Percentiles rank a stretch among this genome's conserved stretches.
Evolutionary conservation across 2,888 invertebrate genomes (phyloP).

Genomic region (Abrostola triplasia): DNA sequence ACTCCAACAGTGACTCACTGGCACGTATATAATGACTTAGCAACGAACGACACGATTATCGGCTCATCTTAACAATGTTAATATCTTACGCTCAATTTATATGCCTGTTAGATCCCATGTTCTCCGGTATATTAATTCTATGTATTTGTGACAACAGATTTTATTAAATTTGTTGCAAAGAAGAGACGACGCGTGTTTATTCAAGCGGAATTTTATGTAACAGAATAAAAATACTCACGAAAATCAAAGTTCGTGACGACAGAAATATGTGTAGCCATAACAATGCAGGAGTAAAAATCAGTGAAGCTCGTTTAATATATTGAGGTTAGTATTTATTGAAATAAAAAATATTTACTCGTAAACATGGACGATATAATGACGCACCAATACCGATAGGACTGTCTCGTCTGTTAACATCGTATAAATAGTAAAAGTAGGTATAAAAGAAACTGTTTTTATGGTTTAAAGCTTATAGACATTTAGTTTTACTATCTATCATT

Average conservation of each 20-base stretch:
- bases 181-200: background rate
- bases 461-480: constrained; percentile 38
- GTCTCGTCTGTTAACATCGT: constrained; percentile 40
- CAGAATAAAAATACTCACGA: constrained; percentile 1
- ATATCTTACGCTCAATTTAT: constrained; percentile 1
- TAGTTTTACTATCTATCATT: constrained; percentile 40
- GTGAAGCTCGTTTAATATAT: constrained; percentile 25
- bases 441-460: constrained; percentile 48
- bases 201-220: background rate
- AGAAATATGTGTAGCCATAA: constrained; percentile 18
- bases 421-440: constrained; percentile 38
- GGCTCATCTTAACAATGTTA: constrained; percentile 10
- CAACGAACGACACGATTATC: constrained; percentile 14
- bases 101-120: background rate
- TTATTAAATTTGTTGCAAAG: too few relatives aligned
- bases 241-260: constrained; percentile 4
- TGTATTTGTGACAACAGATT: too few relatives aligned
- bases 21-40: constrained; percentile 16
- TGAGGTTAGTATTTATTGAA: constrained; percentile 28
- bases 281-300: constrained; percentile 30
- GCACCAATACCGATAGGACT: constrained; percentile 32
- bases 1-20: constrained; percentile 9
- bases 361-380: constrained; percentile 41
- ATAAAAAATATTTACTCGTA: constrained; percentile 47
- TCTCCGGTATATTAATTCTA: too few relatives aligned